phyloP scores from a whole-genome alignment of 2,113 vertebrate species.

The Rostratula benghalensis region DNA sequence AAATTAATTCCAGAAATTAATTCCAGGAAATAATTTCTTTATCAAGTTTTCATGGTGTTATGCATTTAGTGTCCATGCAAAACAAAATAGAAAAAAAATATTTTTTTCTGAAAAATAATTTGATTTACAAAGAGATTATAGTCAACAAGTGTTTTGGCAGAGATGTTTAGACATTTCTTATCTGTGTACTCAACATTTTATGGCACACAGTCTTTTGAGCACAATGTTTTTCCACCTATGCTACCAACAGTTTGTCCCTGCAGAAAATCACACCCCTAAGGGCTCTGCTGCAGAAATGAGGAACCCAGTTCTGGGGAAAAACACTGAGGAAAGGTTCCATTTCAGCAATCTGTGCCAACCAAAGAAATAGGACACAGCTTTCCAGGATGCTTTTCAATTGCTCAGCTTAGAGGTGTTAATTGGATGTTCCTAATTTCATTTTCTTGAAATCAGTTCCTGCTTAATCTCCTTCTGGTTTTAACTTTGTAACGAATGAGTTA shows the following conservation, averaged over 20 bases:
- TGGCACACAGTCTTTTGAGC: neutral
- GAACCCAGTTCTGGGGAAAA: neutral
- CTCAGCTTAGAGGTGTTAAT: neutral
- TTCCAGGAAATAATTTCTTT: neutral
- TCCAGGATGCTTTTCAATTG: neutral
- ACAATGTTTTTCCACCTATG: neutral
- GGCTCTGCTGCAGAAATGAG: neutral
- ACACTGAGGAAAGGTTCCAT: neutral
- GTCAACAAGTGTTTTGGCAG: neutral
- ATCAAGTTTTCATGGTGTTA: neutral
- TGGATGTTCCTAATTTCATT: neutral
- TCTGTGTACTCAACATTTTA: neutral
- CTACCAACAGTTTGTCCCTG: neutral
- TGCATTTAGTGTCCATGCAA: neutral
- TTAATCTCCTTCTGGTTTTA: neutral
- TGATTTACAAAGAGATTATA: neutral
- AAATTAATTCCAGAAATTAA: neutral
- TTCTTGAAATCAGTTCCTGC: neutral
- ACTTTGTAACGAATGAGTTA: neutral
- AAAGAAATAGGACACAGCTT: neutral
- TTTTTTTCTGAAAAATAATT: neutral
- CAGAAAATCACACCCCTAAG: neutral
- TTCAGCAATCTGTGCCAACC: fast-evolving
- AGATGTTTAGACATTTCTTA: neutral
- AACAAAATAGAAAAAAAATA: neutral